Percentiles rank a stretch among this genome's conserved stretches.
phyloP scores from a whole-genome alignment of 2,113 vertebrate genomes.

The Junco hyemalis region DNA sequence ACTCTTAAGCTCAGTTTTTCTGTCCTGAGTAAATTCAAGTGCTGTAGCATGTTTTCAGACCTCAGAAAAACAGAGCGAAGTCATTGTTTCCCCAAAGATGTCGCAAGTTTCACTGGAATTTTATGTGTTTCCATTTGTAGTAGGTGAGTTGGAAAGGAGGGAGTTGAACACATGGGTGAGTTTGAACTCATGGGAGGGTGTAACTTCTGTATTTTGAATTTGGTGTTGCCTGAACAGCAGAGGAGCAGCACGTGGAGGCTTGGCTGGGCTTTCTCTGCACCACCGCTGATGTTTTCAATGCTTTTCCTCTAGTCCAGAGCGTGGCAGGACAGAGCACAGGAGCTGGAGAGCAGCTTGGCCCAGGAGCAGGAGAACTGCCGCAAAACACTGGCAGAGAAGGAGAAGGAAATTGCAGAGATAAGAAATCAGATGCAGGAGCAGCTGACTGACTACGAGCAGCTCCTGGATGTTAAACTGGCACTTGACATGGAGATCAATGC shows the following conservation, averaged over 20 bases:
- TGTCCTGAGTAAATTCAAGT: not conserved
- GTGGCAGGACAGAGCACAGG: constrained; percentile 82
- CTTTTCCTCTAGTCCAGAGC: constrained; percentile 72
- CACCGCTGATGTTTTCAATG: not conserved
- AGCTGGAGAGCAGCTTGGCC: constrained; percentile 80
- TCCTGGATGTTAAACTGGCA: constrained; percentile 90
- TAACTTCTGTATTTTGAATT: not conserved
- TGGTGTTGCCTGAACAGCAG: accelerated
- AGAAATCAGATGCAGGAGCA: constrained; percentile 84
- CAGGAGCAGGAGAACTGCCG: constrained; percentile 80
- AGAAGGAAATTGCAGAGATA: constrained; percentile 80
- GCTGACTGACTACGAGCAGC: constrained; percentile 84
- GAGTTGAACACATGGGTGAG: not conserved
- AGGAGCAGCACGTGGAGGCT: not conserved
- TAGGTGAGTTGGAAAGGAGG: not conserved
- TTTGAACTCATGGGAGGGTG: not conserved
- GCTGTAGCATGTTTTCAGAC: not conserved
- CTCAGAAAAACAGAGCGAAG: not conserved
- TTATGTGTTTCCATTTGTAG: not conserved
- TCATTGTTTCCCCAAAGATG: not conserved
- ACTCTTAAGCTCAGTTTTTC: not conserved
- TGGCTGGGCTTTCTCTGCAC: not conserved
- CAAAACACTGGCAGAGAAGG: constrained; percentile 78
- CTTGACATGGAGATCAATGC: constrained; percentile 93
- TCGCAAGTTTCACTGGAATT: not conserved